These are phyloP conservation scores for Halyomorpha halys DNA, from an alignment of 1,140 invertebrate species.

Conservation along the genomic window DNA sequence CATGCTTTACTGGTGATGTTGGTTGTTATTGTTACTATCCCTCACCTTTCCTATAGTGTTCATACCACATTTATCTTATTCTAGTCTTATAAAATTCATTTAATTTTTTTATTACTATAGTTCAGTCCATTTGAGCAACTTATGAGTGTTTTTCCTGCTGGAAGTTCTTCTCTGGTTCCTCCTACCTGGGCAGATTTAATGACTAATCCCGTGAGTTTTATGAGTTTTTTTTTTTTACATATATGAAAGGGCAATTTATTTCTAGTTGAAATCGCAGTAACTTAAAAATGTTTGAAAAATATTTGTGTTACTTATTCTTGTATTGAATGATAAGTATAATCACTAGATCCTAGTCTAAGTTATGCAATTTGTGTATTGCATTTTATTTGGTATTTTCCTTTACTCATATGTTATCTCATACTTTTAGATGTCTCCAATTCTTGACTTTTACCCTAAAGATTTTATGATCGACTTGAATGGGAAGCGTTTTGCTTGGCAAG, in stretches of 20 bases:
- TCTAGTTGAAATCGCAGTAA: background rate
- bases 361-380: background rate
- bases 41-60: too few relatives aligned
- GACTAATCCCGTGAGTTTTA: constrained; percentile 67
- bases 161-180: constrained; percentile 87
- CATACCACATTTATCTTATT: too few relatives aligned
- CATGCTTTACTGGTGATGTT: too few relatives aligned
- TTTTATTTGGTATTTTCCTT: background rate
- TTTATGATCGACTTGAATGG: constrained; percentile 99
- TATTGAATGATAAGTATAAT: too few relatives aligned
- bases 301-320: too few relatives aligned
- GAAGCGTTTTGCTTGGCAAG: constrained; percentile 99
- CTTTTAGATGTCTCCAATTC: constrained; percentile 78
- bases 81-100: background rate
- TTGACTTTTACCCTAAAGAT: constrained; percentile 97
- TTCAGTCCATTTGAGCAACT: constrained; percentile 96
- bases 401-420: constrained; percentile 27
- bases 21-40: too few relatives aligned
- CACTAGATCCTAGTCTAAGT: too few relatives aligned
- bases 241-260: too few relatives aligned
- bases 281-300: background rate
- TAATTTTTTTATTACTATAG: constrained; percentile 39
- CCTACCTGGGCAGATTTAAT: constrained; percentile 88
- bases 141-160: constrained; percentile 98
- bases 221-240: background rate